These are phyloP conservation scores for Gryllus longicercus DNA, from an alignment of 2,888 invertebrate genomes.

Conservation along the genomic window DNA sequence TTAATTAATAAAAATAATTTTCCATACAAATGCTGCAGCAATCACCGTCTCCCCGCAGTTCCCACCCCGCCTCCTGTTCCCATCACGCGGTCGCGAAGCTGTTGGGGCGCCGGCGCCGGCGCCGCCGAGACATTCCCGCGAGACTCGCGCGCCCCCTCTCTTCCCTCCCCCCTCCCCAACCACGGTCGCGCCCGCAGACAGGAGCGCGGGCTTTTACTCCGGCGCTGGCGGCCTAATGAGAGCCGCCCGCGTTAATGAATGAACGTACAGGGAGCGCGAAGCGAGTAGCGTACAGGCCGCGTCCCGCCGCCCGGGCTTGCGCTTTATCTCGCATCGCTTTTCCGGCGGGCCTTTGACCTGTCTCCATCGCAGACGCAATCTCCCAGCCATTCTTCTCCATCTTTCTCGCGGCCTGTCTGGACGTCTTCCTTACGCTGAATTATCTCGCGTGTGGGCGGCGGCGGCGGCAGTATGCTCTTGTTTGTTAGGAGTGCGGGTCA, in stretches of 20 bases:
- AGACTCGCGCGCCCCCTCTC: too few relatives aligned
- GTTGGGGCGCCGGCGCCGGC: too few relatives aligned
- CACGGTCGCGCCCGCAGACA: not conserved
- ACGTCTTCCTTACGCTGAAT: too few relatives aligned
- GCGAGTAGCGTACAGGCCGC: not conserved
- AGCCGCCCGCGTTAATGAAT: not conserved
- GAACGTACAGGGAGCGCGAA: not conserved
- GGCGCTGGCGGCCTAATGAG: not conserved
- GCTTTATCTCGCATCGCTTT: not conserved
- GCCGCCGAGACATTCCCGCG: too few relatives aligned
- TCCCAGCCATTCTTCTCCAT: not conserved
- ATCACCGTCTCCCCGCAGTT: too few relatives aligned
- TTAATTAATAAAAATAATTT: too few relatives aligned
- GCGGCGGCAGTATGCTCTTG: too few relatives aligned
- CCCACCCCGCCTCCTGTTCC: too few relatives aligned
- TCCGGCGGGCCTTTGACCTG: not conserved
- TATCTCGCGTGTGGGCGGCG: too few relatives aligned
- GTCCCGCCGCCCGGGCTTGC: not conserved
- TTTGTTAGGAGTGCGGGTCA: too few relatives aligned
- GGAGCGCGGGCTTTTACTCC: not conserved
- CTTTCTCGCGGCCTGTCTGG: not conserved
- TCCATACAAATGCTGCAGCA: too few relatives aligned
- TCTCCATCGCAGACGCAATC: not conserved
- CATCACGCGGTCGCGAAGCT: too few relatives aligned
- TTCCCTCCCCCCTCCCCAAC: not conserved